These are phyloP conservation scores for Lucifuga dentata DNA, from an alignment of 2,113 vertebrate species.

Conservation along the genomic window DNA sequence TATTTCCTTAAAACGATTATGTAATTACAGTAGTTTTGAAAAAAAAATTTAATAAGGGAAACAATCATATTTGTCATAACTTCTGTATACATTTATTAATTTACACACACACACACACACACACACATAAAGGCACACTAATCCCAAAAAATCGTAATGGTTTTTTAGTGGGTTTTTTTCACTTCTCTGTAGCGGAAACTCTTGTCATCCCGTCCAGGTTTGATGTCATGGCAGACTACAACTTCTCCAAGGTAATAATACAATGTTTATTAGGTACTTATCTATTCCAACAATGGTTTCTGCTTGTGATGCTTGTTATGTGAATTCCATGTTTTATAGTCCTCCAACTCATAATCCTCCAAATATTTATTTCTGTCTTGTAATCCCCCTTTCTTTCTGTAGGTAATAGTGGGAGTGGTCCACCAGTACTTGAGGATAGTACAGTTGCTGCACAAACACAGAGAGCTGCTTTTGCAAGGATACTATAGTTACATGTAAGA, in stretches of 20 bases:
- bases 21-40: too few relatives aligned
- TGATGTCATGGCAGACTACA: conserved; percentile 88
- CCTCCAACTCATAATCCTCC: not conserved
- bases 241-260: conserved; percentile 86
- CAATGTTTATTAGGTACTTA: too few relatives aligned
- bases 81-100: too few relatives aligned
- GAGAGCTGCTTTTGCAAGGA: conserved; percentile 87
- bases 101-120: not conserved
- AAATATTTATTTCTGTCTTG: conserved; percentile 2
- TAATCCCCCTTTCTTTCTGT: conserved; percentile 23
- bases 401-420: conserved; percentile 85
- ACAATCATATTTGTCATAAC: too few relatives aligned
- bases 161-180: not conserved
- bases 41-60: too few relatives aligned
- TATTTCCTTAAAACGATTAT: too few relatives aligned
- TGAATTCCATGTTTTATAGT: not conserved
- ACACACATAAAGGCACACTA: not conserved
- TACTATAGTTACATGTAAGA: conserved; percentile 90
- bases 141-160: not conserved
- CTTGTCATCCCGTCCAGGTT: conserved; percentile 85
- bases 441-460: conserved; percentile 73
- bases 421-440: conserved; percentile 88
- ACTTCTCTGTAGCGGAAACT: conserved; percentile 78
- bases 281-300: too few relatives aligned
- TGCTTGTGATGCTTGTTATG: not conserved